A percentile compares a stretch with the other conserved stretches of the same genome.
Conservation (phyloP, 2,797 vertebrate species). For the Chaetodon trifasciatus region DNA sequence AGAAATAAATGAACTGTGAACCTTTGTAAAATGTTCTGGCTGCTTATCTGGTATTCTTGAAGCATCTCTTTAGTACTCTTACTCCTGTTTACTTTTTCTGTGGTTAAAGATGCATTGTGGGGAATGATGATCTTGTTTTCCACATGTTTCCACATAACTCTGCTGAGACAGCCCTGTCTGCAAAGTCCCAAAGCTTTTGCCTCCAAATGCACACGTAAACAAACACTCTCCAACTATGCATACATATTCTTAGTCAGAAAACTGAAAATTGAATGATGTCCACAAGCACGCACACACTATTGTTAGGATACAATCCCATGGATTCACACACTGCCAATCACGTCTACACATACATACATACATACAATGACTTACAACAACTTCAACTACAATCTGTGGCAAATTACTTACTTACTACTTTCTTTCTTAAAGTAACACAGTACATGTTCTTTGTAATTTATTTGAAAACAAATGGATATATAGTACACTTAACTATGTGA, state of each 20-base stretch:
- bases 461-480: too few species aligned
- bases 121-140: constrained; percentile 58
- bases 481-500: too few species aligned
- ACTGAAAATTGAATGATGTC: not conserved
- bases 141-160: constrained; percentile 49
- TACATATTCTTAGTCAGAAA: constrained; percentile 3
- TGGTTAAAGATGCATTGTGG: constrained; percentile 58
- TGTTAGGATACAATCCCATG: too few species aligned
- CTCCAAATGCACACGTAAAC: constrained; percentile 28
- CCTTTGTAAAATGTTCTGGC: not conserved
- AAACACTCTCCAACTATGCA: constrained; percentile 16
- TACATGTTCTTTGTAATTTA: too few species aligned
- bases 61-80: constrained; percentile 5
- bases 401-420: not conserved
- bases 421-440: too few species aligned
- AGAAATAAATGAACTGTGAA: not conserved
- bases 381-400: not conserved
- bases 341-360: too few species aligned
- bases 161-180: constrained; percentile 45
- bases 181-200: constrained; percentile 29
- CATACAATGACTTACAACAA: too few species aligned
- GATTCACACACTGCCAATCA: not conserved
- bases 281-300: not conserved
- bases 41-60: constrained; percentile 19
- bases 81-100: constrained; percentile 25